Evolutionary conservation across 92 coral and sea anemone genomes (phyloP).

Genomic region (Scolanthus callimorphus): DNA sequence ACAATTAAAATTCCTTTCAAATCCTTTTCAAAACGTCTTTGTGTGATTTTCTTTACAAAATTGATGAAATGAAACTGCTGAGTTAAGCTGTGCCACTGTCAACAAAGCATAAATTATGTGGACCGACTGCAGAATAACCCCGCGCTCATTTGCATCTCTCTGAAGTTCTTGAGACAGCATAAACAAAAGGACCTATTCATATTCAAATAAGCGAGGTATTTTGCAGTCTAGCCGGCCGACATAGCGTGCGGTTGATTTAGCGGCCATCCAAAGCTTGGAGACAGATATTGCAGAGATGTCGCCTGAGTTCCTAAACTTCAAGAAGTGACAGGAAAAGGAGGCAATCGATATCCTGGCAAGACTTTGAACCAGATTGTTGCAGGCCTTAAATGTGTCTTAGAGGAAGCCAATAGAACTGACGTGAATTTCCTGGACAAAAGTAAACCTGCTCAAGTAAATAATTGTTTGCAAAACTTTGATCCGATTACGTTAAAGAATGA

Average conservation of each 20-base stretch:
- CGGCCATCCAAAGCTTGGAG: background rate
- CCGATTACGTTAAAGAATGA: background rate
- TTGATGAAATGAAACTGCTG: background rate
- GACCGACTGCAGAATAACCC: no score
- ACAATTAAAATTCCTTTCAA: background rate
- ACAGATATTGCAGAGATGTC: background rate
- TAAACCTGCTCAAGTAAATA: background rate
- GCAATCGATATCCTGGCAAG: background rate
- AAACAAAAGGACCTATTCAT: no score
- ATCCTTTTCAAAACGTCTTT: no score
- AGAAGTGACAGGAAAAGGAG: background rate
- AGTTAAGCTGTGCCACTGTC: no score
- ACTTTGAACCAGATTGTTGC: background rate
- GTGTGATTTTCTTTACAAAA: no score
- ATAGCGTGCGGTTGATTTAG: background rate
- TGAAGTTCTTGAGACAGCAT: no score
- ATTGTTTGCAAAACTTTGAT: background rate
- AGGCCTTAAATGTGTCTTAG: background rate
- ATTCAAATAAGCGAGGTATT: background rate
- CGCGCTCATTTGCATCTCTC: no score
- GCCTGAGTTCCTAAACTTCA: background rate
- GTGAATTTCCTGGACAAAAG: background rate
- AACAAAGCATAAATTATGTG: no score
- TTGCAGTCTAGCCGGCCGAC: no score
- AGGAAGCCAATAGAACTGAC: background rate